These are phyloP conservation scores for Eufriesea mexicana DNA, from an alignment of 1,140 invertebrate genomes.

Conservation along the genomic window DNA sequence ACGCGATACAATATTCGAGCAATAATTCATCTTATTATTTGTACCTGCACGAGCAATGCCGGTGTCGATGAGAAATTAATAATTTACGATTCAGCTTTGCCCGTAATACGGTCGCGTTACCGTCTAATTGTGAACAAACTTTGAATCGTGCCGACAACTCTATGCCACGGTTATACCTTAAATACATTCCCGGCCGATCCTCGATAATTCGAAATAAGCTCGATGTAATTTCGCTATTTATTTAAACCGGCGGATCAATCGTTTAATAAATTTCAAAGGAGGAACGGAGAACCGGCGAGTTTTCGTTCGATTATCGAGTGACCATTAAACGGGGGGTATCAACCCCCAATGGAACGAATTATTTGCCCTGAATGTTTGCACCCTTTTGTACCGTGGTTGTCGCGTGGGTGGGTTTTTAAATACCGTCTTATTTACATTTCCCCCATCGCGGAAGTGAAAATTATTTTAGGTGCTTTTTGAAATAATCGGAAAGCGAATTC, in stretches of 20 bases:
- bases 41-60: neutral
- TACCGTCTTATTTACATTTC: too few species aligned
- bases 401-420: neutral
- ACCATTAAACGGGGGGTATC: neutral
- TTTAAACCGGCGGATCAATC: neutral
- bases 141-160: neutral
- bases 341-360: neutral
- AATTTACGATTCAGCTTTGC: conserved; percentile 31
- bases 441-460: too few species aligned
- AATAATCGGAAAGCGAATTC: too few species aligned
- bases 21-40: conserved; percentile 30
- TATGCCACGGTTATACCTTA: neutral
- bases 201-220: conserved; percentile 18
- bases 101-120: neutral
- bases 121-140: conserved; percentile 29
- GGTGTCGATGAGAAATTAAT: conserved; percentile 35
- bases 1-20: conserved; percentile 5
- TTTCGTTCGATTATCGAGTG: neutral
- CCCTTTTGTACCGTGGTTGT: too few species aligned
- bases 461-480: too few species aligned
- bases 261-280: neutral
- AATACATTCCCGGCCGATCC: neutral
- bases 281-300: too few species aligned
- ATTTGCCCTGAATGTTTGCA: neutral
- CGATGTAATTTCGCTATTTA: neutral